Conservation (phyloP, 2,113 vertebrate species). For the Vidua chalybeata region DNA sequence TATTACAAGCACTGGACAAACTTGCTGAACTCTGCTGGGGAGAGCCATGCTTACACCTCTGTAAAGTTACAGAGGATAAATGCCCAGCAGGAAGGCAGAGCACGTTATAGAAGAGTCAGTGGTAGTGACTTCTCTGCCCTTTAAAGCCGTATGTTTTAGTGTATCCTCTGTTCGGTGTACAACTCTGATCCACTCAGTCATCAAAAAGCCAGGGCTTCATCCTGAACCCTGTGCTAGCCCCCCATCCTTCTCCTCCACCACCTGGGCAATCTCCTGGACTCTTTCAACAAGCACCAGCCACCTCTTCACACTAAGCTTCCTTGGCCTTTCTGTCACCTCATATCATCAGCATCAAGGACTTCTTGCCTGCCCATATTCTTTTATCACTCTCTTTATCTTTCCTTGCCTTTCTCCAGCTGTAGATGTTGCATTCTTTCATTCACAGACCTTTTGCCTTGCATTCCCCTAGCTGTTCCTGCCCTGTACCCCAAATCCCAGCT, state of each 20-base stretch:
- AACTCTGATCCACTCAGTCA: neutral
- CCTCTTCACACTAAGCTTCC: neutral
- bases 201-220: neutral
- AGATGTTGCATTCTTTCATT: neutral
- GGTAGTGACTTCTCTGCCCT: neutral
- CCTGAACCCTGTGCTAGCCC: neutral
- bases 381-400: neutral
- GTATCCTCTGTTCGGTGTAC: neutral
- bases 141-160: neutral
- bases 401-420: neutral
- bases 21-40: neutral
- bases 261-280: neutral
- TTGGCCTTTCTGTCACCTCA: neutral
- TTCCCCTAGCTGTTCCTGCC: neutral
- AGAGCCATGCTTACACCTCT: neutral
- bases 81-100: neutral
- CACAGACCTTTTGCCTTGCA: neutral
- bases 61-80: neutral
- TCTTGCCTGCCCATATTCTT: neutral
- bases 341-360: neutral
- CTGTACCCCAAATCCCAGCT: neutral
- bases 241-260: neutral
- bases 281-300: neutral
- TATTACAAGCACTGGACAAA: neutral
- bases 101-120: neutral